Base-by-base conservation (phyloP, 2,113 vertebrate species). In the Bos indicus region DNA sequence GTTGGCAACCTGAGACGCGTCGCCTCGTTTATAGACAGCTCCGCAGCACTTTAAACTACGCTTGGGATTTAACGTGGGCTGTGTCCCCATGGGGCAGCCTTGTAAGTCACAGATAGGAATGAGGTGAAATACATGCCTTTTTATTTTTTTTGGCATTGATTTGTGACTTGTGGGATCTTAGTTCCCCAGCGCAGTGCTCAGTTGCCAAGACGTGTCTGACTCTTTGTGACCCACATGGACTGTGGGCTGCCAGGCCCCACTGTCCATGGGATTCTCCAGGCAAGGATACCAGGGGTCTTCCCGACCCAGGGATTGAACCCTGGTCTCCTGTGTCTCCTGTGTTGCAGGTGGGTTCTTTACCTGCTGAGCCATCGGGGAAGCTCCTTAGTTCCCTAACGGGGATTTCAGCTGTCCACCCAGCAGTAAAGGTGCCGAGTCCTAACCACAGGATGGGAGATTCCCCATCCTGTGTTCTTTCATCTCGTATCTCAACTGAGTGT, bases 41-140 rank as follows among this genome's bases (percentile, higher is more conserved):
- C 89, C 17, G 46, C 30, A 52, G 87, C 5, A 16, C 78, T 84
- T 88, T 13, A 36, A 43, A 91, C 16, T 46, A 52, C 2, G 43
- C 36, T 64, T 92, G 28, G 33, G 52, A 91, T 82, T 86, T 78
- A 46, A 89, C 21, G 2, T 25, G 28, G 28, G 74, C 81, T 82
- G 25, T 28, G 74, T 78, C 64, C 71, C 83, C 19, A 4, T 62
- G 94, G 77, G 89, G 57, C 56, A 64, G 77, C 90, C 88, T 56
- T 59, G 43, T 62, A 56, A 62, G 43, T 88, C 71, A 83, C 93
- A 56, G 51, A 54, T 3, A 95, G 28, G 48, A 96, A 43, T n/a
- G 57, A 67, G 52, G 59, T 54, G 84, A 90, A 84, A 64, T 62
- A 33, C 51, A 46, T 54, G 64, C 60, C 36, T 80, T 48, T 51